phyloP scores from a whole-genome alignment of 2,113 vertebrate genomes.

The Carassius carassius region DNA sequence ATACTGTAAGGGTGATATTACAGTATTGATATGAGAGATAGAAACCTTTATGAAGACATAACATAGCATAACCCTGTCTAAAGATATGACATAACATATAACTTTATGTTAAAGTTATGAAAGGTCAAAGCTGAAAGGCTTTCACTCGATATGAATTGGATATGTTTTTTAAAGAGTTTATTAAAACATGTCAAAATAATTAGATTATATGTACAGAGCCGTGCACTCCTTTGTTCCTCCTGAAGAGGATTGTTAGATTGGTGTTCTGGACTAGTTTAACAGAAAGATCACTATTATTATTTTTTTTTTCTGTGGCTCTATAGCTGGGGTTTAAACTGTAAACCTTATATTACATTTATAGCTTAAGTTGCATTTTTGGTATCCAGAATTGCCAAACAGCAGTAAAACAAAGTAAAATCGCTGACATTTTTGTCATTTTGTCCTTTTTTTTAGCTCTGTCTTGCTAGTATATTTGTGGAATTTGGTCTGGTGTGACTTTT shows the following conservation, averaged over 20 bases:
- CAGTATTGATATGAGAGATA: neutral
- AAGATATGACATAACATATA: conserved; percentile 35
- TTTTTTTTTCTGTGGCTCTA: conserved; percentile 6
- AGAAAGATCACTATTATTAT: neutral
- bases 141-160: conserved; percentile 17
- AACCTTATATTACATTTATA: conserved; percentile 47
- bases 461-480: neutral
- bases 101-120: conserved; percentile 34
- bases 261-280: conserved; percentile 35
- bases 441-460: neutral
- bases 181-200: conserved; percentile 29
- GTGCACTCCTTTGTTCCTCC: neutral
- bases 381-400: conserved; percentile 16
- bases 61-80: conserved; percentile 6
- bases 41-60: neutral
- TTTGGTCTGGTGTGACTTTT: conserved; percentile 14
- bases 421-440: conserved; percentile 38
- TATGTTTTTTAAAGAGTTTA: conserved; percentile 37
- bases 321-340: conserved; percentile 13
- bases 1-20: neutral
- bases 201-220: neutral
- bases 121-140: conserved; percentile 47
- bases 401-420: conserved; percentile 16
- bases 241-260: conserved; percentile 23
- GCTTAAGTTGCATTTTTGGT: conserved; percentile 50